Conservation (phyloP, 2,113 vertebrate species). For the Notarius quadriscutis region DNA sequence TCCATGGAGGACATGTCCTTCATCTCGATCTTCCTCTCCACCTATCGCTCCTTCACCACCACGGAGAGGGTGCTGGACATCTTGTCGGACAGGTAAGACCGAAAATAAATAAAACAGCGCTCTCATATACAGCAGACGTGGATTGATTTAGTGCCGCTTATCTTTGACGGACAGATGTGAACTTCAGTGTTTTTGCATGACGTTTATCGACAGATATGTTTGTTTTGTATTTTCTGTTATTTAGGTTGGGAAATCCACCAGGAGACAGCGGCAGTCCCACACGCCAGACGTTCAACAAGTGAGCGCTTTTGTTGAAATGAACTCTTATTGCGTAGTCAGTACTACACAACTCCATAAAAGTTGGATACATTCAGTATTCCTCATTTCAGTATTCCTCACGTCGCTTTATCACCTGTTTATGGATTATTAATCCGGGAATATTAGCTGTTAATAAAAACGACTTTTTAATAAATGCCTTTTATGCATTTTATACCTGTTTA, state of each 20-base stretch:
- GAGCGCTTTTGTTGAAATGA: slow-evolving; percentile 34
- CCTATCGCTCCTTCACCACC: slow-evolving; percentile 83
- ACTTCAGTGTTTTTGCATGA: neutral
- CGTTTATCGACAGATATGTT: neutral
- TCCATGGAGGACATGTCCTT: slow-evolving; percentile 78
- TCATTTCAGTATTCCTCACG: neutral
- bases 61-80: slow-evolving; percentile 75
- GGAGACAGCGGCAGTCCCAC: slow-evolving; percentile 65
- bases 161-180: neutral
- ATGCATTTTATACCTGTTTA: no score
- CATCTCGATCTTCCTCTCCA: slow-evolving; percentile 82
- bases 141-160: neutral
- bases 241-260: slow-evolving; percentile 70
- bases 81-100: slow-evolving; percentile 78
- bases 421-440: neutral
- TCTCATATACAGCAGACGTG: neutral
- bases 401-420: neutral
- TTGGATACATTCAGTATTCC: no score
- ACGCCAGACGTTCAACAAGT: slow-evolving; percentile 74
- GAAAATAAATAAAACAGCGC: neutral
- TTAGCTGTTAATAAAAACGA: neutral
- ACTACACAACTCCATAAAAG: neutral
- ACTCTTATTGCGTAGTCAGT: neutral
- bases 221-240: slow-evolving; percentile 3
- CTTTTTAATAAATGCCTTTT: no score